Evolutionary conservation across 2,113 vertebrate genomes (phyloP).

Genomic region (Pao palembangensis): DNA sequence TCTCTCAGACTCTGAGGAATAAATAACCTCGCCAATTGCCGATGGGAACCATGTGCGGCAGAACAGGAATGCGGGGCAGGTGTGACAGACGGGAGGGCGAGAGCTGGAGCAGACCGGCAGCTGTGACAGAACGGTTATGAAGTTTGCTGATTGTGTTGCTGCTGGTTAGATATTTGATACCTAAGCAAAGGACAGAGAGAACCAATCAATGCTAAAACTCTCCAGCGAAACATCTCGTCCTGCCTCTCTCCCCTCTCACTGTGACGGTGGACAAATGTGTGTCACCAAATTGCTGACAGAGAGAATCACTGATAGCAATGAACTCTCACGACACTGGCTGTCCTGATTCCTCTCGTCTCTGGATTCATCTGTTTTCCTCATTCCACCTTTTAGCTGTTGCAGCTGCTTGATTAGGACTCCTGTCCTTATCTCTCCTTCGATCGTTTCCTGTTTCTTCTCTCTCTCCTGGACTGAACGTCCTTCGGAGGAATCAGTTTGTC

Average conservation of each 20-base stretch:
- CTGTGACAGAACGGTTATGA: too few species aligned
- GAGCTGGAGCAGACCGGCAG: too few species aligned
- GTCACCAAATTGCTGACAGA: slow-evolving; percentile 51
- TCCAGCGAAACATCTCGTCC: slow-evolving; percentile 12
- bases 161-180: too few species aligned
- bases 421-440: slow-evolving; percentile 1
- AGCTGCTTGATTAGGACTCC: not conserved
- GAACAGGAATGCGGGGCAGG: too few species aligned
- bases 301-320: slow-evolving; percentile 48
- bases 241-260: slow-evolving; percentile 23
- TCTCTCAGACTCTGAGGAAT: too few species aligned
- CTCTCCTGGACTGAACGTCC: slow-evolving; percentile 2
- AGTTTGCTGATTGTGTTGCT: too few species aligned
- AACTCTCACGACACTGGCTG: slow-evolving; percentile 24
- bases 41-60: too few species aligned
- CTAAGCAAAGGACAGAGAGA: not conserved
- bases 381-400: not conserved
- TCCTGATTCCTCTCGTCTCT: slow-evolving; percentile 40
- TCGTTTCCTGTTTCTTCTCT: not conserved
- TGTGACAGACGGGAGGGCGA: too few species aligned
- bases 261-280: slow-evolving; percentile 13
- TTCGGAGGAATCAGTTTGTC: slow-evolving; percentile 45
- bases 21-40: too few species aligned
- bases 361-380: slow-evolving; percentile 9
- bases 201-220: slow-evolving; percentile 4